Base-by-base conservation (phyloP, 2,888 invertebrate genomes). In the Parelbella ahira region DNA sequence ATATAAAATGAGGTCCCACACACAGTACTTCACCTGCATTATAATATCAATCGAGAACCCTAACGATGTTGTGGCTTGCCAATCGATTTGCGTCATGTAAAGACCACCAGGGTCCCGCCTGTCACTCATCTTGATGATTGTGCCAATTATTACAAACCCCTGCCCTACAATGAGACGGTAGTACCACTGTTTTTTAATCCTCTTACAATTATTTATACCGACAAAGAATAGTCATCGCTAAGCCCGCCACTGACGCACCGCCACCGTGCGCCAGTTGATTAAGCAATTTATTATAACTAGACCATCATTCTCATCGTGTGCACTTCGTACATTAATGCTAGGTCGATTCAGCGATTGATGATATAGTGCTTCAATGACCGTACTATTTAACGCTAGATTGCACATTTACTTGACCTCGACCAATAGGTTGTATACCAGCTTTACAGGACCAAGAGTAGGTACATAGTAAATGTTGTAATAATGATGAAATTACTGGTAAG, bases 191-290 rank as follows among this genome's bases (percentile, higher is more conserved):
- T 41, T 34, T 42, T 10, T 15, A 15, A 34, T 34, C 23, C 18
- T 34, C 28, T 42, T 34, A 42, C 27, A 34, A 42, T 42, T 34
- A 42, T 34, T 42, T 42, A 42, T 8, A 42, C 33, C 33, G 27
- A 33, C 34, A 42, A 27, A 34, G 42, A 34, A 34, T 33, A 27
- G 41, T 34, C 41, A 42, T 42, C 8, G 34, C 21, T 42, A 42
- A 42, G 28, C 34, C 4, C 21, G 28, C 28, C 34, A 42, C 18
- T 15, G 15, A 42, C 23, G 33, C 6, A 3, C 32, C 25, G 33
- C 21, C 28, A 8, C 2, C 7, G 11, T 28, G 15, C 9, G 21
- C n/a, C n/a, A 42, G 28, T 28, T 41, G 41, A 41, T 41, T 27
- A 41, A 41, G 42, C 11, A 19, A 36, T 36, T 43, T 29, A 24